Percentiles rank a stretch among this genome's conserved stretches.
Evolutionary conservation across 2,888 invertebrate genomes (phyloP).

Genomic region (Scaptomyza cyrtandrae): DNA sequence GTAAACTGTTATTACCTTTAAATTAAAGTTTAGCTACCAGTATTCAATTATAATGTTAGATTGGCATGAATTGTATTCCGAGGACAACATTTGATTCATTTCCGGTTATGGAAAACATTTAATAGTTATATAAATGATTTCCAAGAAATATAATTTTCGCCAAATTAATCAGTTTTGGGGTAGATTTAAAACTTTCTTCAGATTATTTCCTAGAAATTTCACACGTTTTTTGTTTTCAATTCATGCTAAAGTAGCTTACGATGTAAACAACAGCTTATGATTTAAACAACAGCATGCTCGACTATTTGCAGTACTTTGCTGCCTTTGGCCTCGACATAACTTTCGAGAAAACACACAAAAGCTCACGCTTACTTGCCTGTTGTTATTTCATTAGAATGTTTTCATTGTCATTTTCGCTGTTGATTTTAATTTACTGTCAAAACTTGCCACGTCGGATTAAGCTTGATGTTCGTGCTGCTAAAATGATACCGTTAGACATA

Average conservation of each 20-base stretch:
- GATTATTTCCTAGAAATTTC: background rate
- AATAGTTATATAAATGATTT: background rate
- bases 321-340: too few species aligned
- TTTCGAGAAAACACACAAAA: background rate
- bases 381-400: constrained; percentile 51
- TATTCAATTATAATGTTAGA: background rate
- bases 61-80: background rate
- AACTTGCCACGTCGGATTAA: constrained; percentile 40
- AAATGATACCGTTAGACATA: background rate
- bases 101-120: background rate
- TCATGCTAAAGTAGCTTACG: background rate
- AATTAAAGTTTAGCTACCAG: background rate
- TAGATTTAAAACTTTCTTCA: too few species aligned
- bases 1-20: too few species aligned
- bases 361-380: constrained; percentile 27
- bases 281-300: too few species aligned
- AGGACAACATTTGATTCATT: background rate
- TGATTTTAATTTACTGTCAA: constrained; percentile 64
- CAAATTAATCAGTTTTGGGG: background rate
- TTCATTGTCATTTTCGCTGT: constrained; percentile 45
- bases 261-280: background rate
- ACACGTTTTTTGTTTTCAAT: background rate
- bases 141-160: background rate
- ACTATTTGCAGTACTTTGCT: too few species aligned
- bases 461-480: constrained; percentile 43